Evolutionary conservation across 37 sponge, comb jelly and placozoan species (phyloP), one percentile per base, ranked within the genome.

Genomic region (Chondrosia reniformis): DNA sequence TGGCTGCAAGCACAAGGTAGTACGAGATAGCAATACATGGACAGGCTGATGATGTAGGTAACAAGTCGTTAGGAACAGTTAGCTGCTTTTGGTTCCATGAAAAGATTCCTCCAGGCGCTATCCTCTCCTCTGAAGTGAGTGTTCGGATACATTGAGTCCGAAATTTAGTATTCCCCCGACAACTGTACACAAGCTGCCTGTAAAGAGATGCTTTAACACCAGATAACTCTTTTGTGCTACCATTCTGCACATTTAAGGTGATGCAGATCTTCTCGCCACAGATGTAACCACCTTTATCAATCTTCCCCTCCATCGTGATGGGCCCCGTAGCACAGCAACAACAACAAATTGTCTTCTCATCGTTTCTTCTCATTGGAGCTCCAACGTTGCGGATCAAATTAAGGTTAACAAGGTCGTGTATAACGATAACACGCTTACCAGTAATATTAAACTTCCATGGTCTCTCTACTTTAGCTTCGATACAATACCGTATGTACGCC

Each of bases 341-440:
- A 45, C 82, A 81, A 77, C 82, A 81, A n/a, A 81, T 52, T n/a
- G 63, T 46, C 75, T 72, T 81, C 58, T 81, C 82, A 19, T 7
- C 3, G 57, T 32, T 62, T 9, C 37, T 32, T 43, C 75, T 21
- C 2, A 40, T 15, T 30, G 58, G 82, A 24, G 33, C 37, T 8
- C 22, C 5, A 21, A 78, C 22, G 34, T 76, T 54, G 43, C 8
- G 21, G 13, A 43, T 33, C 1, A 24, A 30, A 32, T 81, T 81
- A 9, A 81, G 38, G 42, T 81, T 77, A 33, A 81, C 58, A 1
- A 46, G 24, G 6, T 69, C 82, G 24, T 31, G 25, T 30, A 81
- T 62, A 19, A 22, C n/a, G 43, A 81, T 33, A 2, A 55, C 30
- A 19, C 17, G 32, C 75, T 79, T 46, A 0, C 31, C 8, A 30